Percentiles rank a stretch among this genome's conserved stretches.
These are phyloP conservation scores for Zaprionus camerounensis DNA, from an alignment of 1,140 invertebrate species.

Conservation along the genomic window DNA sequence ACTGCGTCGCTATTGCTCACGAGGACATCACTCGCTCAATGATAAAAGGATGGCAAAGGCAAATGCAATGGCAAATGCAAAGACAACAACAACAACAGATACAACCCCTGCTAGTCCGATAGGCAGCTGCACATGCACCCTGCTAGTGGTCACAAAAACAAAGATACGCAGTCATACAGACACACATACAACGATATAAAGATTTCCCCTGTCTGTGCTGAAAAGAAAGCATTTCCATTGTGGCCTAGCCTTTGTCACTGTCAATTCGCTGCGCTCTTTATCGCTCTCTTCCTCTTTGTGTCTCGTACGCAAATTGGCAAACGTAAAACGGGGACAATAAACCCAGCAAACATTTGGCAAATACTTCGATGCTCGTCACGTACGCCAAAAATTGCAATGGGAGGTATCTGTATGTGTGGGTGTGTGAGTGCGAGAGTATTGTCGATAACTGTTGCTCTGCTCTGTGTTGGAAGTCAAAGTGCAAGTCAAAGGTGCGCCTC, in stretches of 20 bases:
- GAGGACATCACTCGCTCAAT: slow-evolving; percentile 26
- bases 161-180: slow-evolving; percentile 8
- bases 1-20: slow-evolving; percentile 19
- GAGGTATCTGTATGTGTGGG: not conserved
- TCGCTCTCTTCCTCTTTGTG: slow-evolving; percentile 60
- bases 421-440: slow-evolving; percentile 10
- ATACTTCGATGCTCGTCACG: slow-evolving; percentile 53
- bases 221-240: slow-evolving; percentile 54
- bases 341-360: slow-evolving; percentile 71
- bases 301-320: slow-evolving; percentile 73
- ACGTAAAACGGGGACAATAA: slow-evolving; percentile 64
- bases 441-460: slow-evolving; percentile 37
- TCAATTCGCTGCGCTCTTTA: slow-evolving; percentile 32
- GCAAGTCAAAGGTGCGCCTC: slow-evolving; percentile 48
- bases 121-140: slow-evolving; percentile 40
- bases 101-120: slow-evolving; percentile 21
- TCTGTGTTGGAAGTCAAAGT: slow-evolving; percentile 43
- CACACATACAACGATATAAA: not conserved
- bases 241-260: slow-evolving; percentile 39
- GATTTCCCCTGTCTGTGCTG: slow-evolving; percentile 10
- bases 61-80: not conserved
- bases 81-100: slow-evolving; percentile 21
- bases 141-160: slow-evolving; percentile 26
- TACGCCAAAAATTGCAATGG: slow-evolving; percentile 47
- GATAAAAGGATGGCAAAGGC: slow-evolving; percentile 29